phyloP scores from a whole-genome alignment of 2,888 invertebrate genomes.

The Stegophylla sp. region DNA sequence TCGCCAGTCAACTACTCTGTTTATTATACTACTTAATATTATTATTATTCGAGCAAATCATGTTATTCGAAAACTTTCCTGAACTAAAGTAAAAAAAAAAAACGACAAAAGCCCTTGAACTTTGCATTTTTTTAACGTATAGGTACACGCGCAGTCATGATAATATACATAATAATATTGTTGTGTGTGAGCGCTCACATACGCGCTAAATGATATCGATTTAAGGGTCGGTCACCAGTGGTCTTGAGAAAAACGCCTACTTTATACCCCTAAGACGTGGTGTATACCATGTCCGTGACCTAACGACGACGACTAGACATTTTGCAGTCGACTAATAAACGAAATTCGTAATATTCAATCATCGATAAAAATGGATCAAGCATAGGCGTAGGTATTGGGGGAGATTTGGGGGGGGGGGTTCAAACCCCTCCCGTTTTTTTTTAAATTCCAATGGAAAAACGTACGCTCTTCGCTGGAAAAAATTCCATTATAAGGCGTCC shows the following conservation, averaged over 20 bases:
- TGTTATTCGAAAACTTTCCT: not conserved
- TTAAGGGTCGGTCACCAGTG: constrained; percentile 12
- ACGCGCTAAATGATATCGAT: constrained; percentile 39
- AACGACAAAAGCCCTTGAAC: constrained; percentile 31
- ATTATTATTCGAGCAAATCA: not conserved
- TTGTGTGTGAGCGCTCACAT: not conserved
- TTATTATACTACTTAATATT: not conserved
- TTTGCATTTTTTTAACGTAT: not conserved
- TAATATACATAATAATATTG: not conserved
- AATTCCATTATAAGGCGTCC: too few species aligned
- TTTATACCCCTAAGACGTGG: not conserved
- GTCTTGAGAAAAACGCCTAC: constrained; percentile 41
- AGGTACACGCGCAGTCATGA: not conserved
- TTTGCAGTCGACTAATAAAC: not conserved
- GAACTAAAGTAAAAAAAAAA: not conserved
- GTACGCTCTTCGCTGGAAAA: too few species aligned
- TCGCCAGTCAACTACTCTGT: too few species aligned
- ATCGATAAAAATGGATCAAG: too few species aligned
- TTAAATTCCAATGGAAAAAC: too few species aligned
- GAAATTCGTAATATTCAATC: too few species aligned
- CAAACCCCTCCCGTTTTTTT: too few species aligned
- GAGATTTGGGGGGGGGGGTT: too few species aligned
- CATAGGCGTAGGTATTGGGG: too few species aligned
- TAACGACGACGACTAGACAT: not conserved
- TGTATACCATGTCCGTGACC: constrained; percentile 44